Base-by-base conservation (phyloP, 2,113 vertebrate species). In the Clupea harengus region DNA sequence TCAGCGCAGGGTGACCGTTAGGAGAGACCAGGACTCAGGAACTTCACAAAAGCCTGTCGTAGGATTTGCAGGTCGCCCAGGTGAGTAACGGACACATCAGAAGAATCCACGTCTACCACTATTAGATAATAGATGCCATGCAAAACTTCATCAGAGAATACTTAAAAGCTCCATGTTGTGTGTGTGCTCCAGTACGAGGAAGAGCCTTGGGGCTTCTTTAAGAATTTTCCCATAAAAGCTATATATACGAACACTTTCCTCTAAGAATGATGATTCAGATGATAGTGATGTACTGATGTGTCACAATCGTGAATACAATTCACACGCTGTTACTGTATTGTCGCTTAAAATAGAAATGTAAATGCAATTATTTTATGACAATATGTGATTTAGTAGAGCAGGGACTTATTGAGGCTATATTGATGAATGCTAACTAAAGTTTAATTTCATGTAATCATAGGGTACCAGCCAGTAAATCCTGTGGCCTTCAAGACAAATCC, bases 61-160 rank as follows among this genome's bases (percentile, higher is more conserved):
- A 81, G 97, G 97, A 0, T 97, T 96, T 0, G 98, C 98, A 0
- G 97, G 98, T 82, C 96, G 96, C 2, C 97, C 98, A 95, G 98
- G 98, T 97, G 85, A 94, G 93, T 7, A 60, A 72, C 8, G 64
- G 22, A 11, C 1, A 28, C n/a, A 15, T 9, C 10, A 20, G 54
- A 57, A 57, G 20, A 17, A 57, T 18, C 15, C 15, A 4, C 54
- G 6, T 60, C 54, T 20, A 60, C 54, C 47, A 10, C 13, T 47
- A 9, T 47, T 47, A 10, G 46, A 47, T 6, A 49, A 49, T 11
- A 49, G 47, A 49, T 49, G 9, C 47, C 47, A 49, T 8, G 54
- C 20, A 13, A 5, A 60, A 6, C 54, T 5, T 60, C 54, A 28
- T 10, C n/a, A 25, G 20, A 67, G 6, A 67, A 7, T 67, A 22